A percentile compares a stretch with the other conserved stretches of the same genome.
These are phyloP conservation scores for Margarornis squamiger DNA, from an alignment of 2,797 vertebrate genomes.

Conservation along the genomic window DNA sequence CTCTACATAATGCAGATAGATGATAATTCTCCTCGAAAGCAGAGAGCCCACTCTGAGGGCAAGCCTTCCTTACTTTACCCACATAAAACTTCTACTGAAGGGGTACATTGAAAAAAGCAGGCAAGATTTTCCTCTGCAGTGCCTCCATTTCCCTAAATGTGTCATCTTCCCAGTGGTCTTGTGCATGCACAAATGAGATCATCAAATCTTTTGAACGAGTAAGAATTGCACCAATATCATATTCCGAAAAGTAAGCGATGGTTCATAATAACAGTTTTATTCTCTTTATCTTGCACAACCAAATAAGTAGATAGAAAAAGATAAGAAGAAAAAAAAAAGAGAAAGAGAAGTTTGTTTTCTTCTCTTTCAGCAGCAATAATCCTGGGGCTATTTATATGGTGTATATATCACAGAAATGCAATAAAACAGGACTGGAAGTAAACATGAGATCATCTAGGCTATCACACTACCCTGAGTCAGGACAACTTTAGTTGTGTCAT, in stretches of 20 bases:
- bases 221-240: neutral
- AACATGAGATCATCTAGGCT: conserved; percentile 44
- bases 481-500: conserved; percentile 15
- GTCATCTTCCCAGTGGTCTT: neutral
- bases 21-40: conserved; percentile 26
- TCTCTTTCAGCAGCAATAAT: neutral
- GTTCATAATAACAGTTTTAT: neutral
- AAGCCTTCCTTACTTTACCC: neutral
- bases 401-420: conserved; percentile 8
- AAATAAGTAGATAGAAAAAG: neutral
- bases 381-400: neutral
- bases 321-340: neutral
- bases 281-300: neutral
- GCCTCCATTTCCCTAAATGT: neutral
- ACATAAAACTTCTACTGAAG: neutral
- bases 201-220: neutral
- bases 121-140: neutral
- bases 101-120: neutral
- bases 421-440: conserved; percentile 24
- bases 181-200: neutral
- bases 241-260: neutral
- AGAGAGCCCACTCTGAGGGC: neutral
- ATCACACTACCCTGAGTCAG: conserved; percentile 45
- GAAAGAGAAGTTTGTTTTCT: neutral
- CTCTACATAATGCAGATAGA: conserved; percentile 49